phyloP scores from a whole-genome alignment of 30 jellyfish, hydroid and myxozoan species.

The Rhopilema esculentum region DNA sequence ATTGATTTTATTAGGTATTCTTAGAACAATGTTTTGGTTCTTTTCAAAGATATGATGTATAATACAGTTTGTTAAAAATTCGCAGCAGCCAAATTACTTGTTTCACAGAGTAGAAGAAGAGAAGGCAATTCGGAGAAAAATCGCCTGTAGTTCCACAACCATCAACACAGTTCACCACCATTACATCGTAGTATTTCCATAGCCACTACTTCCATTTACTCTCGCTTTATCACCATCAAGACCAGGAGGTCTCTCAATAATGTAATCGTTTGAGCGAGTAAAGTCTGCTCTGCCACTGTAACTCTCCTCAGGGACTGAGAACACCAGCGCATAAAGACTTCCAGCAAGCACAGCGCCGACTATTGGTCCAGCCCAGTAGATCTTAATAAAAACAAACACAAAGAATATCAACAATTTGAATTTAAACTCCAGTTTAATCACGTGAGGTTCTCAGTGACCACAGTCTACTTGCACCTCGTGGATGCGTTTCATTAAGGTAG shows the following conservation, averaged over 20 bases:
- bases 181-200: slow-evolving; percentile 25
- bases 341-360: slow-evolving; percentile 77
- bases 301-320: slow-evolving; percentile 47
- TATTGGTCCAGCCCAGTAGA: slow-evolving; percentile 87
- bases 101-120: not conserved
- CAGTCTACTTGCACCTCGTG: too few relatives aligned
- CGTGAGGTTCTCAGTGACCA: too few relatives aligned
- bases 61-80: not conserved
- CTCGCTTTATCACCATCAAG: slow-evolving; percentile 2
- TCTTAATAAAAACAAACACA: slow-evolving; percentile 13
- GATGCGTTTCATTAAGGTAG: too few relatives aligned
- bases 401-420: not conserved
- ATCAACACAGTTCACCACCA: not conserved
- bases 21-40: not conserved
- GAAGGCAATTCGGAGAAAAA: not conserved
- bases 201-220: slow-evolving; percentile 39
- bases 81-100: not conserved
- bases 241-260: slow-evolving; percentile 73
- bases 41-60: not conserved
- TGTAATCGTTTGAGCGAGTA: slow-evolving; percentile 26
- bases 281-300: slow-evolving; percentile 43
- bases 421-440: not conserved
- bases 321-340: slow-evolving; percentile 53
- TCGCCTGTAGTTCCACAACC: not conserved
- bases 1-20: too few relatives aligned